These are phyloP conservation scores for Panagrolaimus sp. DNA, from an alignment of 1,140 invertebrate species.

Conservation along the genomic window DNA sequence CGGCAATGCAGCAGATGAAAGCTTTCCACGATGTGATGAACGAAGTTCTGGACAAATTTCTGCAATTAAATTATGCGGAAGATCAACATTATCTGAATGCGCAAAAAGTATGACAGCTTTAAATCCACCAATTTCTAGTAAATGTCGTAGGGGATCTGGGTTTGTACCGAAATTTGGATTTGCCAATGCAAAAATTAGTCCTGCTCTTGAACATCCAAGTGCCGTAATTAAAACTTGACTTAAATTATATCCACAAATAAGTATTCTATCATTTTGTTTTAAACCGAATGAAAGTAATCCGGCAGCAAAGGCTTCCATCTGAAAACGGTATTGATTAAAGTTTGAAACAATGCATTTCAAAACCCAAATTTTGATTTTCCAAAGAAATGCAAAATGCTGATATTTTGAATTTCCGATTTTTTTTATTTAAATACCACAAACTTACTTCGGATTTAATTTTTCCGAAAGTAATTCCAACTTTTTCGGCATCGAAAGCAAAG, in stretches of 20 bases:
- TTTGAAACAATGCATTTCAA: no score
- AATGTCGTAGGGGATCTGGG: slow-evolving; percentile 34
- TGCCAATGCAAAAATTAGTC: slow-evolving; percentile 48
- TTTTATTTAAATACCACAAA: slow-evolving; percentile 19
- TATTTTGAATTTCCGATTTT: no score
- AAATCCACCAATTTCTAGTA: slow-evolving; percentile 42
- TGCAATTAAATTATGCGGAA: slow-evolving; percentile 37
- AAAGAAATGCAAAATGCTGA: slow-evolving; percentile 22
- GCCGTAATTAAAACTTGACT: slow-evolving; percentile 44
- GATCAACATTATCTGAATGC: slow-evolving; percentile 29
- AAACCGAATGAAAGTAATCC: slow-evolving; percentile 46
- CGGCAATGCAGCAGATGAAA: slow-evolving; percentile 38
- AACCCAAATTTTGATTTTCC: no score
- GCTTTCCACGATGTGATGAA: slow-evolving; percentile 23
- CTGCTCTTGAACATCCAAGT: slow-evolving; percentile 45
- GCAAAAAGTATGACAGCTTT: slow-evolving; percentile 45
- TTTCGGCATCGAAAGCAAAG: slow-evolving; percentile 53
- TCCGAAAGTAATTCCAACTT: slow-evolving; percentile 23
- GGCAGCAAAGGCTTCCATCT: slow-evolving; percentile 54
- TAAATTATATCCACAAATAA: slow-evolving; percentile 49
- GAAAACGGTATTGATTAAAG: no score
- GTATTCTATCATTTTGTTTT: slow-evolving; percentile 42
- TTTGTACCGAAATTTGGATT: slow-evolving; percentile 48
- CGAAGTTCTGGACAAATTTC: slow-evolving; percentile 45
- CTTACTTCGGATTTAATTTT: slow-evolving; percentile 34